Evolutionary conservation across 2,113 vertebrate genomes (phyloP).

Genomic region (Eudyptes chrysolophus): DNA sequence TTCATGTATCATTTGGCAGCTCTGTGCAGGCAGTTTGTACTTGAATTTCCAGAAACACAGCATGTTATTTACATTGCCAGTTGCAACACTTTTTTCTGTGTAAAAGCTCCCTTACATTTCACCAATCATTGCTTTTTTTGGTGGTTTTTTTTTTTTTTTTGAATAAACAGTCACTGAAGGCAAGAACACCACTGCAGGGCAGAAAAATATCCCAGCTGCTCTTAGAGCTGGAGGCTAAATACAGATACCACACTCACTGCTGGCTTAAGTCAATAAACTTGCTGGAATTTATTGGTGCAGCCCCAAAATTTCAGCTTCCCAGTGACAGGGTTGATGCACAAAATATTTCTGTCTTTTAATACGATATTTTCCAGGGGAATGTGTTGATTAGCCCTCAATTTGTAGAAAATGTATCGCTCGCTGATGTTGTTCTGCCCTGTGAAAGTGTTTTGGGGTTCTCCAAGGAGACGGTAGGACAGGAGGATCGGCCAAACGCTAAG

Average conservation of each 20-base stretch:
- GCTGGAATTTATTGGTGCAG: not conserved
- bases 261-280: not conserved
- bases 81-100: conserved; percentile 32
- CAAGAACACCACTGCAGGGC: not conserved
- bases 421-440: not conserved
- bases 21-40: not conserved
- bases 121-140: not conserved
- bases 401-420: not conserved
- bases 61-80: not conserved
- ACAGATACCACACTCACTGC: not conserved
- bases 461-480: not conserved
- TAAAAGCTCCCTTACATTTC: conserved; percentile 28
- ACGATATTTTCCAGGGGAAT: rapidly evolving
- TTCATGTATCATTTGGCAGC: not conserved
- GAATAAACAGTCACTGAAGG: not conserved
- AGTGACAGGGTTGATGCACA: not conserved
- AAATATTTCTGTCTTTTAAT: not conserved
- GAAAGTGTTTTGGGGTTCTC: not conserved
- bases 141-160: not conserved
- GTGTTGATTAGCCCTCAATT: not conserved
- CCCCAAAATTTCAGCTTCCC: not conserved
- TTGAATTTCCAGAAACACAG: conserved; percentile 26
- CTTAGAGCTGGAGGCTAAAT: not conserved
- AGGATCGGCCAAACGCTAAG: rapidly evolving
- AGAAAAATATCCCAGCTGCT: not conserved